Evolutionary conservation across 2,888 invertebrate genomes (phyloP), one percentile per base, ranked within the genome.

Genomic region (Escarpia spicata): DNA sequence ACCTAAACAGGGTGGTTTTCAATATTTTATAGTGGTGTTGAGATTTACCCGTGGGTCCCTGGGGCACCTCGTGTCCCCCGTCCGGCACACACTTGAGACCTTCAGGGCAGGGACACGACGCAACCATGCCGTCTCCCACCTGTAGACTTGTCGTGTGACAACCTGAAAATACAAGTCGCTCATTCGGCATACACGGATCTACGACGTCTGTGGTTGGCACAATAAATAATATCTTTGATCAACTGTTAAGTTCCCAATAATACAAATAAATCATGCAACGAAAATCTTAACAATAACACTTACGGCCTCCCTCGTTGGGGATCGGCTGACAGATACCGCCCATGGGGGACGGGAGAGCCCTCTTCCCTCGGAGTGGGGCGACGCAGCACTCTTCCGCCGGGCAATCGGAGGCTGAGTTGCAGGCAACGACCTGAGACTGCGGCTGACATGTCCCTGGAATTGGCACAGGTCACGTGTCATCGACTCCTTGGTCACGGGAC

Each of bases 341-440:
- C 75, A 19, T 75, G 6, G 19, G 75, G 75, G 75, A 75, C 19
- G 75, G 26, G 75, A 75, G 75, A 15, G 75, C 75, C 75, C 75
- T 75, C 75, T 75, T 75, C 75, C 75, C 75, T 75, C 75, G 75
- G 26, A 75, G 75, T 75, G 75, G 75, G n/a, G 75, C 75, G 75
- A 75, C 75, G 75, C 75, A 75, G 75, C 75, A 75, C 75, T 75
- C 75, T 75, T 26, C 75, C 26, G 26, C 6, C 75, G 75, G 75
- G 75, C 75, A 75, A 26, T 75, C 75, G 75, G 75, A 75, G 75
- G n/a, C n/a, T 26, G 75, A 75, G 75, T 75, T n/a, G 19, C 75
- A 75, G 26, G n/a, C 75, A 75, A 75, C 75, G 26, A 75, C 75
- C 75, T 75, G 75, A n/a, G 75, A 75, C 75, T 75, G 1, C 19